Base-by-base conservation (phyloP, 2,113 vertebrate species). In the Gasterosteus nipponicus region DNA sequence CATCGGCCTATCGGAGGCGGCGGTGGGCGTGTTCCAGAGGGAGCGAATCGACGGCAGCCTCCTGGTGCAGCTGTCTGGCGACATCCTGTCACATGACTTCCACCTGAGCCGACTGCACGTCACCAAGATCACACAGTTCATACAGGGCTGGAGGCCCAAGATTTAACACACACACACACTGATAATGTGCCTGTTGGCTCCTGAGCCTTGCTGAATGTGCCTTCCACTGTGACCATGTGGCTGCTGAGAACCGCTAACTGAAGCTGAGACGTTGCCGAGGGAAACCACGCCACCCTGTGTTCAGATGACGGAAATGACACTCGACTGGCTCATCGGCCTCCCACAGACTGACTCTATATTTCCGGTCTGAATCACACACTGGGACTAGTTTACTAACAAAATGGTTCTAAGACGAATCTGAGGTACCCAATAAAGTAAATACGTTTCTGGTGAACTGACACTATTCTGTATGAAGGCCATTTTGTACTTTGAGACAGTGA, bases 101-200 rank as follows among this genome's bases (percentile, higher is more conserved):
- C 96, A 79, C 75, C 95, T 99, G 92, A 98, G 96, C 90, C 97
- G 97, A 83, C 96, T 99, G 60, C 97, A 99, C 82, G 97, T 99
- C 85, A 99, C 97, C 89, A 99, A 99, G 94, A 97, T 99, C 94
- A 96, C 96, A 92, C 97, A 99, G 92, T 99, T 99, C 88, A 98
- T 99, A 91, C 98, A 99, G 90, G 98, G 98, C 80, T 99, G 98
- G 98, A 93, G 98, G 86, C 97, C 97, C 88, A 99, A 99, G 87
- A 97, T 99, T 82, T 98, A 77, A 87, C 39, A 42, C 73, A 58
- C 60, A 46, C 22, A 26, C 16, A 42, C 71, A 70, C 80, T 66
- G 41, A 78, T 67, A 78, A 84, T 84, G 89, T 90, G 89, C 90
- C 89, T 90, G 72, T 67, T 83, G 86, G 86, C 85, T 74, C 2